A percentile compares a stretch with the other conserved stretches of the same genome.
Evolutionary conservation across 2,113 vertebrate species (phyloP).

Genomic region (Rhinogobius similis): DNA sequence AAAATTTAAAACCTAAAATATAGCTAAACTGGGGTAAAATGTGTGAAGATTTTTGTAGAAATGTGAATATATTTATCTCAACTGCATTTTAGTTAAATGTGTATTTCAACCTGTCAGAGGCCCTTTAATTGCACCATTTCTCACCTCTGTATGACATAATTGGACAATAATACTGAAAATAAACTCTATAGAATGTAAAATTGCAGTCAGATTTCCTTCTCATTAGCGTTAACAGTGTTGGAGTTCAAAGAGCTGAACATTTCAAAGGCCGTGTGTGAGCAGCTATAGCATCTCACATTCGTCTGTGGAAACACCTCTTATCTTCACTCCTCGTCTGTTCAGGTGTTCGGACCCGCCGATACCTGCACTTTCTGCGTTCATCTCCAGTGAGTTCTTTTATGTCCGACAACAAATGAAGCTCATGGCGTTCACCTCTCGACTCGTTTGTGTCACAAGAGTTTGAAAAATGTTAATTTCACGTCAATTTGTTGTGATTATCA

Average conservation of each 20-base stretch:
- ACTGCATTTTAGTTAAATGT: too few species aligned
- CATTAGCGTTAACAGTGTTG: slow-evolving; percentile 15
- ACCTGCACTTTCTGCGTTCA: not conserved
- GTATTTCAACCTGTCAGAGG: too few species aligned
- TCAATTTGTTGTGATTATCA: too few species aligned
- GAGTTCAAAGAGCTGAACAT: slow-evolving; percentile 34
- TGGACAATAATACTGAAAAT: not conserved
- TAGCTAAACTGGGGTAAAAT: too few species aligned
- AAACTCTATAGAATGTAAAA: not conserved
- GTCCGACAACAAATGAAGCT: not conserved
- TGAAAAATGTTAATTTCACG: too few species aligned
- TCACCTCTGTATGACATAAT: not conserved
- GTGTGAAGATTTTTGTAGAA: too few species aligned
- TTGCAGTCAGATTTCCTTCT: not conserved
- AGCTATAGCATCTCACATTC: slow-evolving; percentile 10
- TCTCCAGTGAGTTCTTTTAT: not conserved
- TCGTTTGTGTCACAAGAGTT: too few species aligned
- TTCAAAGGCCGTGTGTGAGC: slow-evolving; percentile 27
- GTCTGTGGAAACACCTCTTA: not conserved
- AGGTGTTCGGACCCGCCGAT: not conserved
- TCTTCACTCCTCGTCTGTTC: slow-evolving; percentile 8
- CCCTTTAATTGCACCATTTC: too few species aligned
- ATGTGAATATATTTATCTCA: too few species aligned
- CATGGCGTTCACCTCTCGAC: too few species aligned
- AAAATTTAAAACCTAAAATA: too few species aligned